phyloP scores from a whole-genome alignment of 2,888 invertebrate genomes.

The Trachelus stipa region DNA sequence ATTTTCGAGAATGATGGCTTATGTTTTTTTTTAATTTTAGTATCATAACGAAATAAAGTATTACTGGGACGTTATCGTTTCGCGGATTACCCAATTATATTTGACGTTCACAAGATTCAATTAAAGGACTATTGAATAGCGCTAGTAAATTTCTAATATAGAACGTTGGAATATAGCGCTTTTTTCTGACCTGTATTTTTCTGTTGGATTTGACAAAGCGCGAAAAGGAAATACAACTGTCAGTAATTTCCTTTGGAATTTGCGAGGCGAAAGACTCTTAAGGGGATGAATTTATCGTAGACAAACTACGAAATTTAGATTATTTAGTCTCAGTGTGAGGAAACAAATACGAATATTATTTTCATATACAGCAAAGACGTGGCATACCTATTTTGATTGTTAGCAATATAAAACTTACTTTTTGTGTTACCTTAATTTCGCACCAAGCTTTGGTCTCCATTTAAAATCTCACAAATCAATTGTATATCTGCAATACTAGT shows the following conservation, averaged over 20 bases:
- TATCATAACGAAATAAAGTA: neutral
- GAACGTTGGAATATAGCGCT: neutral
- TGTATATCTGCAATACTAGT: neutral
- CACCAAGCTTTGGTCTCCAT: neutral
- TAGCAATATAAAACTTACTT: neutral
- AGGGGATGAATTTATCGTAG: neutral
- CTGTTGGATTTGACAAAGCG: neutral
- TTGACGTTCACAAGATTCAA: neutral
- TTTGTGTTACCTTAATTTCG: neutral
- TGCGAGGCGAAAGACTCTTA: neutral
- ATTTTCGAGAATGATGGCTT: neutral
- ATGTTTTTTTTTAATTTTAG: neutral
- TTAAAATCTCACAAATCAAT: neutral
- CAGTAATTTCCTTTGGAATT: neutral
- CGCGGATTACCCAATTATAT: neutral
- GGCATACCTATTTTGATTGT: conserved; percentile 1
- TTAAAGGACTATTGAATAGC: neutral
- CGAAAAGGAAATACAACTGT: neutral
- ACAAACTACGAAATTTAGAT: neutral
- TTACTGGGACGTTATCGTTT: neutral
- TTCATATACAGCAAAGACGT: conserved; percentile 2
- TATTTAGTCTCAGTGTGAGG: neutral
- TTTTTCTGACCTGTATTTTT: neutral
- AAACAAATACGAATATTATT: neutral
- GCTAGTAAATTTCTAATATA: neutral